phyloP scores from a whole-genome alignment of 92 coral and sea anemone species.

The Epizoanthus stellaris region DNA sequence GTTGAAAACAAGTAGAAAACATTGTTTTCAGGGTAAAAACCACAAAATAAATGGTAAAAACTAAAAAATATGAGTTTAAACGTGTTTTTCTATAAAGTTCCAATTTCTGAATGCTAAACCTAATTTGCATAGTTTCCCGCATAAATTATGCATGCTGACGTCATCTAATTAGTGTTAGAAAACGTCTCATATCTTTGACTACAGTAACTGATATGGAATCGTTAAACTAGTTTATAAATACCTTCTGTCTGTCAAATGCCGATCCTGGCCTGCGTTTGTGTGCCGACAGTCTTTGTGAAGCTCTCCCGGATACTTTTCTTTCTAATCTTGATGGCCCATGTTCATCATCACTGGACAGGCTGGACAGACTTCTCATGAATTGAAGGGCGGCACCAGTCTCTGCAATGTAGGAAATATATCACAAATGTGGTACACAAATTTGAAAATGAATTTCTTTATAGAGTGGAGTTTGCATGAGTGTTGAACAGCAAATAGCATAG shows the following conservation, averaged over 20 bases:
- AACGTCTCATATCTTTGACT: no score
- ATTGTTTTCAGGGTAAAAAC: no score
- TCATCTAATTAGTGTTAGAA: no score
- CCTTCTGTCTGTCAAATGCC: slow-evolving; percentile 59
- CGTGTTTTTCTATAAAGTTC: no score
- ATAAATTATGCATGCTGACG: no score
- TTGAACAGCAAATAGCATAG: not conserved
- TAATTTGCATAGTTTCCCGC: no score
- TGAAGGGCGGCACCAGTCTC: slow-evolving; percentile 73
- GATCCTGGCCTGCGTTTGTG: slow-evolving; percentile 54
- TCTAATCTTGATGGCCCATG: slow-evolving; percentile 67
- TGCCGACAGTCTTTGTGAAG: slow-evolving; percentile 72
- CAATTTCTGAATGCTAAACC: no score
- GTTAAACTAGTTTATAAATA: not conserved
- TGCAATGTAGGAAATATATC: not conserved
- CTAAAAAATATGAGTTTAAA: no score
- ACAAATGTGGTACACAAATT: not conserved
- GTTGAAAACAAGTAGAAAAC: no score
- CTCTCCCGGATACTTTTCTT: slow-evolving; percentile 71
- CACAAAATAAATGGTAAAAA: no score
- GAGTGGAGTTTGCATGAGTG: not conserved
- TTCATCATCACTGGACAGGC: slow-evolving; percentile 79
- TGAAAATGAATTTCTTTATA: not conserved
- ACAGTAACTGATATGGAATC: no score
- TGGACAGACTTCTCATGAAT: slow-evolving; percentile 78